These are phyloP conservation scores for Chironomus riparius DNA, from an alignment of 2,888 invertebrate genomes.

Conservation along the genomic window DNA sequence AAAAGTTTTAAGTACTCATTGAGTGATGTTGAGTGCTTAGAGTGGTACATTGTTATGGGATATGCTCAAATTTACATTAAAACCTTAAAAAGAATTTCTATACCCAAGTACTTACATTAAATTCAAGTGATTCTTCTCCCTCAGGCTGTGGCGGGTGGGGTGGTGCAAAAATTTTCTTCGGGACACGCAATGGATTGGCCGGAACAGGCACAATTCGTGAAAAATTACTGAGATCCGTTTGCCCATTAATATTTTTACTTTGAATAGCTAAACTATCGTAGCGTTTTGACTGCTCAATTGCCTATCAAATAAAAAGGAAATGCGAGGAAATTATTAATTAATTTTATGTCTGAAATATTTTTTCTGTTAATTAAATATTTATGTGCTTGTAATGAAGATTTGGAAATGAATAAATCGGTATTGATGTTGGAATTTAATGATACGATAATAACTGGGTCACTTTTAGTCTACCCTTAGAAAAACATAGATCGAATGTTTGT, in stretches of 20 bases:
- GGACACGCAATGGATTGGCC: slow-evolving; percentile 42
- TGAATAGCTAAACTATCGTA: slow-evolving; percentile 73
- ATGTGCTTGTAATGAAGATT: too few species aligned
- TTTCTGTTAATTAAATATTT: too few species aligned
- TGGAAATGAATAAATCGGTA: too few species aligned
- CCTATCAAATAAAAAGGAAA: slow-evolving; percentile 45
- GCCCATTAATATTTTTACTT: slow-evolving; percentile 60
- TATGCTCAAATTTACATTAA: too few species aligned
- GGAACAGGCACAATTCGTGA: slow-evolving; percentile 57
- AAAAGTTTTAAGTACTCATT: background rate
- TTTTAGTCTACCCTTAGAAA: too few species aligned
- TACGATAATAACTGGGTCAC: too few species aligned
- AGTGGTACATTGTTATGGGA: too few species aligned
- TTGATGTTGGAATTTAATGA: too few species aligned
- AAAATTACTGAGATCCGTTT: slow-evolving; percentile 53
- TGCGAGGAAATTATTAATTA: too few species aligned
- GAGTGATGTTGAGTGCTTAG: background rate
- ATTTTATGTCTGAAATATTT: too few species aligned
- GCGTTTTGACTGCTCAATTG: slow-evolving; percentile 70
- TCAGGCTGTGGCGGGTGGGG: slow-evolving; percentile 54
- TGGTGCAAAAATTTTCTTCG: slow-evolving; percentile 50
- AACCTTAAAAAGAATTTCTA: too few species aligned
- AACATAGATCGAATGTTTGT: too few species aligned
- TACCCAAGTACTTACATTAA: slow-evolving; percentile 41
- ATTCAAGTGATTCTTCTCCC: slow-evolving; percentile 42